A percentile compares a stretch with the other conserved stretches of the same genome.
Evolutionary conservation across 2,888 invertebrate genomes (phyloP).

Genomic region (Pyrochroa serraticornis): DNA sequence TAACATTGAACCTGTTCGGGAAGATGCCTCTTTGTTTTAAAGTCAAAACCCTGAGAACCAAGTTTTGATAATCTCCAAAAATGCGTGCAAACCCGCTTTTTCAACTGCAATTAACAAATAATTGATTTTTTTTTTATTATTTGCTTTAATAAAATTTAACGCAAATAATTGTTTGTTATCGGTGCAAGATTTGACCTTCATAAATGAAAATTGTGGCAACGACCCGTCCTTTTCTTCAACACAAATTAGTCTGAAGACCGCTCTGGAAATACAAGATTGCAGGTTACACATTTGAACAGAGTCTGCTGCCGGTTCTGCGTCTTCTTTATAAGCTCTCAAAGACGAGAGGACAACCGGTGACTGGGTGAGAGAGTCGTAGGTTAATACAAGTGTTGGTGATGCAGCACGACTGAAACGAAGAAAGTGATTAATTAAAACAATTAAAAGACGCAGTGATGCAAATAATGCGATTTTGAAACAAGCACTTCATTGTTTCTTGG

Average conservation of each 20-base stretch:
- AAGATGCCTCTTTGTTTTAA: constrained; percentile 22
- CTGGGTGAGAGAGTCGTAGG: too few relatives aligned
- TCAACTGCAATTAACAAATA: constrained; percentile 2
- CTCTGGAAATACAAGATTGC: constrained; percentile 18
- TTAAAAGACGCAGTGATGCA: constrained; percentile 22
- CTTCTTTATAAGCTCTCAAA: constrained; percentile 6
- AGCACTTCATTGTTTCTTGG: neutral
- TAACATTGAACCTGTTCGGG: constrained; percentile 34
- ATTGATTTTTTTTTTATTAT: too few relatives aligned
- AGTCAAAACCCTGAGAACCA: constrained; percentile 33
- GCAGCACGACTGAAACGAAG: constrained; percentile 12
- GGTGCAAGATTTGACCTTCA: constrained; percentile 15
- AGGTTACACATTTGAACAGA: constrained; percentile 16
- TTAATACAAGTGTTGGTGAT: neutral
- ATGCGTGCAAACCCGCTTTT: too few relatives aligned
- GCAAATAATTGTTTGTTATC: too few relatives aligned
- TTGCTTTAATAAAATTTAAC: too few relatives aligned
- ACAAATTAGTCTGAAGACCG: constrained; percentile 21
- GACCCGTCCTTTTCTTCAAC: constrained; percentile 10
- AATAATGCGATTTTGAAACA: constrained; percentile 2
- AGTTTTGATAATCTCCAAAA: constrained; percentile 11
- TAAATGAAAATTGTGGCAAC: constrained; percentile 13
- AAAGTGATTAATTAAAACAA: constrained; percentile 24
- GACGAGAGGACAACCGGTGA: neutral
- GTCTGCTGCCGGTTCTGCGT: constrained; percentile 15